Evolutionary conservation across 2,113 vertebrate species (phyloP).

Genomic region (Ammodytes marinus): DNA sequence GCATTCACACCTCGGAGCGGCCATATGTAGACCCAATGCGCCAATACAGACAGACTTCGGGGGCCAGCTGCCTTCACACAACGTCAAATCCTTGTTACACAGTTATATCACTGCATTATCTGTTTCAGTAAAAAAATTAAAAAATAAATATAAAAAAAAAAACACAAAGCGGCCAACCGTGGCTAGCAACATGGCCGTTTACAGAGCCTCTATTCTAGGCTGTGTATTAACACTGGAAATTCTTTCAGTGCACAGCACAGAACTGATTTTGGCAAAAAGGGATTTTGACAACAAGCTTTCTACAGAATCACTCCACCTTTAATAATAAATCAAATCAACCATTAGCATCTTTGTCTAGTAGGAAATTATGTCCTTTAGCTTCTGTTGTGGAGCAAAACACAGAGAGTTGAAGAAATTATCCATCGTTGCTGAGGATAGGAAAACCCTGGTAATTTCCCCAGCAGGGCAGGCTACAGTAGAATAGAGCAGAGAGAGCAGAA

Average conservation of each 20-base stretch:
- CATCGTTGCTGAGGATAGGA: constrained; percentile 34
- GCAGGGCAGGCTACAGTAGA: constrained; percentile 42
- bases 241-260: too few species aligned
- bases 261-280: too few species aligned
- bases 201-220: too few species aligned
- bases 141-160: neutral
- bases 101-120: neutral
- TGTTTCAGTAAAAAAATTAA: neutral
- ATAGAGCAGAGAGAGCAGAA: constrained; percentile 49
- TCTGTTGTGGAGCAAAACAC: neutral
- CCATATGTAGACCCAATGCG: constrained; percentile 20
- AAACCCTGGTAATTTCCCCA: constrained; percentile 52
- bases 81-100: neutral
- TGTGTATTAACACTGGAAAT: too few species aligned
- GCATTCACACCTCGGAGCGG: constrained; percentile 33
- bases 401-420: constrained; percentile 29
- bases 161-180: too few species aligned
- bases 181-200: too few species aligned
- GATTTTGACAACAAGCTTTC: too few species aligned
- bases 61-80: constrained; percentile 7
- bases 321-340: neutral
- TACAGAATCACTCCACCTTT: neutral
- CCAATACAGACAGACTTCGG: constrained; percentile 4
- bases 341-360: neutral
- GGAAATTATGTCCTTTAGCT: neutral